Conservation (phyloP, 2,888 invertebrate species). For the Perizoma affinitatum region DNA sequence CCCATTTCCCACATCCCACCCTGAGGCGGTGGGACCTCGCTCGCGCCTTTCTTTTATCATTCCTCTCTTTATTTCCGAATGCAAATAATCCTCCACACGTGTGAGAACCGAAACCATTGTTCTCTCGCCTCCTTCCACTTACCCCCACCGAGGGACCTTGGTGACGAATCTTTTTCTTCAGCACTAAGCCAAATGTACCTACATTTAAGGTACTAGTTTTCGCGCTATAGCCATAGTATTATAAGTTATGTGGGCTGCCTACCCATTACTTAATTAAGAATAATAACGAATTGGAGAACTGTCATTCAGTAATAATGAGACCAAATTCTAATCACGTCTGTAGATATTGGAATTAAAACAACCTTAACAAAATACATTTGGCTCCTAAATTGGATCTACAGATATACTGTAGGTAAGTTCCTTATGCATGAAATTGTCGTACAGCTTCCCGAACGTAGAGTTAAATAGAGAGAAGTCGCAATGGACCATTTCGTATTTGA, state of each 20-base stretch:
- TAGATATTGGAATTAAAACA: too few relatives aligned
- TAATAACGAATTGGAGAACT: background rate
- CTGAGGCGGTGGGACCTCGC: constrained; percentile 81
- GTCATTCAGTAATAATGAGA: too few relatives aligned
- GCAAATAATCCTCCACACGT: constrained; percentile 86
- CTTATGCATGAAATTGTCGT: too few relatives aligned
- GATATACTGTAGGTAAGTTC: too few relatives aligned
- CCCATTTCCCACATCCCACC: constrained; percentile 81
- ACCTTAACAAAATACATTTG: too few relatives aligned
- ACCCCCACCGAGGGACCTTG: constrained; percentile 77
- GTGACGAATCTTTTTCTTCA: constrained; percentile 83
- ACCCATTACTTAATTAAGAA: background rate
- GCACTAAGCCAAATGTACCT: constrained; percentile 78
- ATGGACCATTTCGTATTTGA: too few relatives aligned
- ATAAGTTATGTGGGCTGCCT: background rate
- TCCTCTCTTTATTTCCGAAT: constrained; percentile 85
- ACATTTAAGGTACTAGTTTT: constrained; percentile 36
- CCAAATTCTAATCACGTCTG: too few relatives aligned
- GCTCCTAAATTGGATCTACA: too few relatives aligned
- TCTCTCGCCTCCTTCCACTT: constrained; percentile 77
- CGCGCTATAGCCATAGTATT: background rate
- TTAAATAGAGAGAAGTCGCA: too few relatives aligned
- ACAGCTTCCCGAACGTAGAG: too few relatives aligned
- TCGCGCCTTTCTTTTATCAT: constrained; percentile 85
- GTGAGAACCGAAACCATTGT: constrained; percentile 85